These are phyloP conservation scores for Dexiosoma caninum DNA, from an alignment of 2,888 invertebrate genomes.

Conservation along the genomic window DNA sequence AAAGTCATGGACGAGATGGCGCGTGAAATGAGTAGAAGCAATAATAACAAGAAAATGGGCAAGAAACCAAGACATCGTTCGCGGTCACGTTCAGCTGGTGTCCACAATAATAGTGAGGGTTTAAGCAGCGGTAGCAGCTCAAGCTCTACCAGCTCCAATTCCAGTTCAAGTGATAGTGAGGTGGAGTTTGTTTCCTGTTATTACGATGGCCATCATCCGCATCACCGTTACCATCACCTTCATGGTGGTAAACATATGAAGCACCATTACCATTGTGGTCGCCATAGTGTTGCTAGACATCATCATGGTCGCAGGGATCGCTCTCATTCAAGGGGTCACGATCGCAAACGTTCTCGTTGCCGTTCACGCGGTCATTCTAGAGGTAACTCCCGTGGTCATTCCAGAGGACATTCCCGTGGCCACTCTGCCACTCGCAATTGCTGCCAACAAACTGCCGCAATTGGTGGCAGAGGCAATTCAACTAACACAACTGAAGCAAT, in stretches of 20 bases:
- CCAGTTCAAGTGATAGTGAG: conserved; percentile 46
- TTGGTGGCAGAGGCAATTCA: neutral
- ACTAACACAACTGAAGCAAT: conserved; percentile 10
- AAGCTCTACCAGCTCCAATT: conserved; percentile 54
- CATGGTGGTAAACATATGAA: conserved; percentile 31
- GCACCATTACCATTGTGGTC: conserved; percentile 12
- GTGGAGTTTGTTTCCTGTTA: conserved; percentile 43
- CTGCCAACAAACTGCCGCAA: conserved; percentile 11
- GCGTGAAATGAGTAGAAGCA: conserved; percentile 31
- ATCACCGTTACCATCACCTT: neutral
- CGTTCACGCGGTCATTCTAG: conserved; percentile 49
- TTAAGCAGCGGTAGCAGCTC: conserved; percentile 62
- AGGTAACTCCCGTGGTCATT: conserved; percentile 37
- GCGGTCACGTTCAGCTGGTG: conserved; percentile 36
- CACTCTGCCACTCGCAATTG: conserved; percentile 46
- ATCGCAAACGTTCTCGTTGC: conserved; percentile 52
- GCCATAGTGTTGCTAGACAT: conserved; percentile 5
- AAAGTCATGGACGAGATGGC: conserved; percentile 54
- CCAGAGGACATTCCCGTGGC: conserved; percentile 48
- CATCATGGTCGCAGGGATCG: conserved; percentile 54
- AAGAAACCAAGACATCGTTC: conserved; percentile 17
- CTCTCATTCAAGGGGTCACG: conserved; percentile 61
- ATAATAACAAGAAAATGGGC: conserved; percentile 54
- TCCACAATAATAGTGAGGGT: neutral
- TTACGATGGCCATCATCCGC: neutral